Conservation (phyloP, 2,797 vertebrate species). For the Nannoperca obscura region DNA sequence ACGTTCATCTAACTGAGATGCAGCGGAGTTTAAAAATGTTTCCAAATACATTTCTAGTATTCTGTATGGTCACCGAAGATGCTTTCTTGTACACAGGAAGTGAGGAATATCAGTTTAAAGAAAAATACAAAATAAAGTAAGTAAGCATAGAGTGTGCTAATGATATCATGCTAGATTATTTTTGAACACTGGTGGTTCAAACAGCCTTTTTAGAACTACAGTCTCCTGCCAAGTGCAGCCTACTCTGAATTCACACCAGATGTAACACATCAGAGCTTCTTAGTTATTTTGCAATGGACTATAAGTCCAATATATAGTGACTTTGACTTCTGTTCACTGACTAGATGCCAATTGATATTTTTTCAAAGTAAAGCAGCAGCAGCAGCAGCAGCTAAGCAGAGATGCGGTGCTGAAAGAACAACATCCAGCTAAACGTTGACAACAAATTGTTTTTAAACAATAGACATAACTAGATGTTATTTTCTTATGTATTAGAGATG, state of each 20-base stretch:
- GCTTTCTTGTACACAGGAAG: not conserved
- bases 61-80: not conserved
- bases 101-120: not conserved
- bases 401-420: constrained; percentile 11
- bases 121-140: not conserved
- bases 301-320: not conserved
- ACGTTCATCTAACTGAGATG: not conserved
- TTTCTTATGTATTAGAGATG: too few species aligned
- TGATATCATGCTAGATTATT: not conserved
- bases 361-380: constrained; percentile 16
- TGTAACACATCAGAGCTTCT: constrained; percentile 13
- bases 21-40: not conserved
- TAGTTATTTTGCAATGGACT: not conserved
- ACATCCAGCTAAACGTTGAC: not conserved
- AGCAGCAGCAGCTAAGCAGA: constrained; percentile 13
- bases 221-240: constrained; percentile 25
- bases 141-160: not conserved
- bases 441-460: not conserved
- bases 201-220: not conserved
- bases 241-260: constrained; percentile 5
- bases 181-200: not conserved
- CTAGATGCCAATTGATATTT: constrained; percentile 2
- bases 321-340: constrained; percentile 13
- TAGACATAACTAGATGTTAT: not conserved
- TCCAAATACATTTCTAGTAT: not conserved